Percentiles rank a stretch among this genome's conserved stretches.
Conservation (phyloP, 2,888 invertebrate species). For the Melinopterus prodromus region DNA sequence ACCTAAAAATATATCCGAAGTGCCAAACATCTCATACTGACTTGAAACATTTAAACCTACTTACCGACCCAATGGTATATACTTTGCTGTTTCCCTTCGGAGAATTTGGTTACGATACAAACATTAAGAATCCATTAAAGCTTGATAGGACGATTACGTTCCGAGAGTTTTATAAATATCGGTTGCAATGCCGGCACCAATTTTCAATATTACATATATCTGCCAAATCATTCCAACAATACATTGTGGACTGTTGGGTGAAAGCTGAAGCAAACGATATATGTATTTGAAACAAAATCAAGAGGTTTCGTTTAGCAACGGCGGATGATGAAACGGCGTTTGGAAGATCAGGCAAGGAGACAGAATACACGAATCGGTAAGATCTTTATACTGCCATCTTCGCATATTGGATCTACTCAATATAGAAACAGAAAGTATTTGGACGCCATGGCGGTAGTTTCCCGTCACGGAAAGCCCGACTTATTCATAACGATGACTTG, state of each 20-base stretch:
- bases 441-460: slow-evolving; percentile 40
- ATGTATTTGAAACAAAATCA: slow-evolving; percentile 18
- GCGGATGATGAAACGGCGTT: slow-evolving; percentile 7
- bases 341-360: slow-evolving; percentile 18
- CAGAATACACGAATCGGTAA: slow-evolving; percentile 30
- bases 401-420: slow-evolving; percentile 10
- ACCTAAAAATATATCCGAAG: slow-evolving; percentile 9
- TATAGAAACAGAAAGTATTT: slow-evolving; percentile 28
- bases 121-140: neutral
- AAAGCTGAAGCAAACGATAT: slow-evolving; percentile 27
- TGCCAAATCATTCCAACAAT: slow-evolving; percentile 31
- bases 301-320: slow-evolving; percentile 17
- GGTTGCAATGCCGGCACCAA: slow-evolving; percentile 14
- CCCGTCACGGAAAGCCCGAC: slow-evolving; percentile 36
- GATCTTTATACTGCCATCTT: slow-evolving; percentile 25
- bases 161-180: slow-evolving; percentile 26
- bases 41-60: slow-evolving; percentile 30
- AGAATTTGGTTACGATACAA: slow-evolving; percentile 34
- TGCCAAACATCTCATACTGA: slow-evolving; percentile 5
- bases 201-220: slow-evolving; percentile 16
- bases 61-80: slow-evolving; percentile 39
- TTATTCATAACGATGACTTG: slow-evolving; percentile 42
- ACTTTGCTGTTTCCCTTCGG: slow-evolving; percentile 39
- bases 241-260: slow-evolving; percentile 29
- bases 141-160: slow-evolving; percentile 9